Conservation (phyloP, 2,797 vertebrate species). For the Hemitrygon akajei region DNA sequence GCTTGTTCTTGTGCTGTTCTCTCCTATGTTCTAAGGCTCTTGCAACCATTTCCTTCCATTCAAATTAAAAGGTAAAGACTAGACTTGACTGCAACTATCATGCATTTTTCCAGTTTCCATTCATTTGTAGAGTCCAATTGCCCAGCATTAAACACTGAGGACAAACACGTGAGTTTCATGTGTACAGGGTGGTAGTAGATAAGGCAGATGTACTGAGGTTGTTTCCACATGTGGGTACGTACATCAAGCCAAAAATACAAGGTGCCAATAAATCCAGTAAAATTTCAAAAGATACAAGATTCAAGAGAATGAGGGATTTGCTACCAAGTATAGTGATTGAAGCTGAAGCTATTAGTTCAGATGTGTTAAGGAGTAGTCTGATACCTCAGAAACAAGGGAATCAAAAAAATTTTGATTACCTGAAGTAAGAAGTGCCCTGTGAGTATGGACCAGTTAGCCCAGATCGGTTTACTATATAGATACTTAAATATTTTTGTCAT, state of each 20-base stretch:
- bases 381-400: neutral
- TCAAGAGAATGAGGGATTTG: neutral
- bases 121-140: too few relatives aligned
- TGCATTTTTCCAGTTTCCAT: too few relatives aligned
- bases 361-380: neutral
- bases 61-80: too few relatives aligned
- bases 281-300: neutral
- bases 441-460: neutral
- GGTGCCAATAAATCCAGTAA: neutral
- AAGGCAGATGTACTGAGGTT: neutral
- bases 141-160: too few relatives aligned
- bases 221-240: neutral
- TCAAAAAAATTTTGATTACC: too few relatives aligned
- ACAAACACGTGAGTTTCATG: too few relatives aligned
- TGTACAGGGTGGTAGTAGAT: neutral
- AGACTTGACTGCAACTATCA: too few relatives aligned
- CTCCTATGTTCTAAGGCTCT: too few relatives aligned
- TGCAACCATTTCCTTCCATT: too few relatives aligned
- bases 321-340: neutral
- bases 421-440: neutral
- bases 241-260: neutral
- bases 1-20: too few relatives aligned
- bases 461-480: neutral
- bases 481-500: neutral
- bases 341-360: neutral